These are phyloP conservation scores for Poeciliopsis turneri DNA, from an alignment of 2,797 vertebrate genomes.

Conservation along the genomic window DNA sequence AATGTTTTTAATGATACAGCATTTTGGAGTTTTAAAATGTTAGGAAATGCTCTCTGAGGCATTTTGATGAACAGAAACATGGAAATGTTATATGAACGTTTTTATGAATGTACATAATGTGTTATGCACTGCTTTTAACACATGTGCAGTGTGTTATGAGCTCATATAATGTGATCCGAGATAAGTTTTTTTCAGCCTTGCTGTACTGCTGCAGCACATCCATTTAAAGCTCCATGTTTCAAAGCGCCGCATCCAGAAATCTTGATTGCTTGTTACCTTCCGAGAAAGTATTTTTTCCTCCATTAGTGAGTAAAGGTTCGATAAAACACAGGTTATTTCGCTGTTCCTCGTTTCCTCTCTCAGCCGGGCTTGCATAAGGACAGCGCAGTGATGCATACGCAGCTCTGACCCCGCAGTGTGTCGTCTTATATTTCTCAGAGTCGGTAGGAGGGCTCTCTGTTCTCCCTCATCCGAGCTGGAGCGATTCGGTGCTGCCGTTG, in stretches of 20 bases:
- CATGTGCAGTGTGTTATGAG: neutral
- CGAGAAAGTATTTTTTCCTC: constrained; percentile 4
- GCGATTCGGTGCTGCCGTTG: constrained; percentile 56
- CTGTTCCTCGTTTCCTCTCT: constrained; percentile 17
- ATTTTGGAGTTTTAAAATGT: neutral
- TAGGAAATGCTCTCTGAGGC: neutral
- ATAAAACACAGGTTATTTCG: constrained; percentile 16
- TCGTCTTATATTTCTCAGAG: constrained; percentile 49
- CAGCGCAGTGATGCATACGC: constrained; percentile 28
- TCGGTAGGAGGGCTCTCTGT: constrained; percentile 47
- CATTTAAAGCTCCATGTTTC: neutral
- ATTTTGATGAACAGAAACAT: neutral
- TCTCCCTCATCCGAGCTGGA: constrained; percentile 59
- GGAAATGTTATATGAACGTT: no score
- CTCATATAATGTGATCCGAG: neutral
- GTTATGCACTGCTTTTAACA: no score
- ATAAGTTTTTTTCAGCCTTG: neutral
- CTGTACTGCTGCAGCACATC: neutral
- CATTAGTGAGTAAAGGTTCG: constrained; percentile 9
- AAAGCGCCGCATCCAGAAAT: neutral
- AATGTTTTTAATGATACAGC: neutral
- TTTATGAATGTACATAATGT: no score
- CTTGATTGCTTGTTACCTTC: neutral
- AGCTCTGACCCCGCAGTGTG: constrained; percentile 56
- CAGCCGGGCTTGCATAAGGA: constrained; percentile 24